A percentile compares a stretch with the other conserved stretches of the same genome.
Evolutionary conservation across 2,888 invertebrate genomes (phyloP).

Genomic region (Leptinotarsa peninsularis): DNA sequence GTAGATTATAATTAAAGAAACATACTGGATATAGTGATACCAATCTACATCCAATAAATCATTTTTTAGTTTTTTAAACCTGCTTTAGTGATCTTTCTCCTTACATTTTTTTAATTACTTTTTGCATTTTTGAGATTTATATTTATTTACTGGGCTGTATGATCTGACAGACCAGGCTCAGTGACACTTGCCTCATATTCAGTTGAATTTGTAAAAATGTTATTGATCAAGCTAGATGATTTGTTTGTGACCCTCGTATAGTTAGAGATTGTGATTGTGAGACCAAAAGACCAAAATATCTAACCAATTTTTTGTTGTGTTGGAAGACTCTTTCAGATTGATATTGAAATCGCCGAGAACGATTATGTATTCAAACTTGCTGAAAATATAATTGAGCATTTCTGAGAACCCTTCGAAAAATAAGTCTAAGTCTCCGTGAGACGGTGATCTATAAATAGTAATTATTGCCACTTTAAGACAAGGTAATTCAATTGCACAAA

Average conservation of each 20-base stretch:
- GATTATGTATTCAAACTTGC: neutral
- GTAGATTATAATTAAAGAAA: too few species aligned
- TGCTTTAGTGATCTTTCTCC: neutral
- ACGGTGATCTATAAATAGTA: neutral
- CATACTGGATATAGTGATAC: neutral
- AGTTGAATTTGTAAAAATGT: slow-evolving; percentile 3
- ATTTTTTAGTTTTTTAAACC: neutral
- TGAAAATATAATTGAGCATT: neutral
- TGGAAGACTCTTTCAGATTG: neutral
- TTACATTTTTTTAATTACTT: neutral
- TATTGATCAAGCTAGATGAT: neutral
- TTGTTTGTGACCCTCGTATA: neutral
- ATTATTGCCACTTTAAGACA: neutral
- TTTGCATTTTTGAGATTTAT: neutral
- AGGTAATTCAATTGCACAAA: neutral
- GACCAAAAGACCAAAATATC: neutral
- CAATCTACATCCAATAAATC: neutral
- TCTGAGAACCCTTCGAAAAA: neutral
- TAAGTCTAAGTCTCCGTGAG: neutral
- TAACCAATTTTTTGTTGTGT: neutral
- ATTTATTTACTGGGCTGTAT: neutral
- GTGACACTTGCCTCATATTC: neutral
- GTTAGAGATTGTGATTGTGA: neutral
- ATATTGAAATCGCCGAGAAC: neutral
- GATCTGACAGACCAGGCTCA: neutral